phyloP scores from a whole-genome alignment of 2,113 vertebrate species.

The Hemiscyllium ocellatum region DNA sequence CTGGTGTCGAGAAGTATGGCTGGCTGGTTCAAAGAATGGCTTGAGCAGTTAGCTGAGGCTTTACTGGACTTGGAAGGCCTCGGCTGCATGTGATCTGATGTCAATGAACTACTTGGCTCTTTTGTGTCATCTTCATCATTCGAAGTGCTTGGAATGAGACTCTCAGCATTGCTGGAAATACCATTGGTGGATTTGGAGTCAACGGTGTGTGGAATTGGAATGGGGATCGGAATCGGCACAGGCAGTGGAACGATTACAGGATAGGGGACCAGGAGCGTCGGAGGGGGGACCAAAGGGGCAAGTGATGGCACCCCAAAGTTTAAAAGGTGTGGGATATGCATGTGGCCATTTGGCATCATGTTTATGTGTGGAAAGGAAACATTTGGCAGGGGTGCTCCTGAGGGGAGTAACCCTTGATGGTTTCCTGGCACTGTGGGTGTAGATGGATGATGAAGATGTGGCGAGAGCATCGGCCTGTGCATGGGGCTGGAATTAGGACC shows the following conservation, averaged over 20 bases:
- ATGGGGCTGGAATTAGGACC: conserved; percentile 86
- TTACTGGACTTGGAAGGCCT: conserved; percentile 64
- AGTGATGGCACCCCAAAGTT: conserved; percentile 94
- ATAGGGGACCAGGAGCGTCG: conserved; percentile 92
- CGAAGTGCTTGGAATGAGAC: conserved; percentile 68
- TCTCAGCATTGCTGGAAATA: conserved; percentile 73
- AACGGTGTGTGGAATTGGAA: conserved; percentile 78
- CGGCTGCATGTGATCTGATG: conserved; percentile 69
- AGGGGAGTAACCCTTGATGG: conserved; percentile 74
- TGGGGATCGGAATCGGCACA: conserved; percentile 91
- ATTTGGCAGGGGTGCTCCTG: conserved; percentile 73
- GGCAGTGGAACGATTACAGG: conserved; percentile 94
- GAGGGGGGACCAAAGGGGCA: conserved; percentile 89
- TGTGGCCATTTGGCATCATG: conserved; percentile 90
- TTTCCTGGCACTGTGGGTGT: conserved; percentile 76
- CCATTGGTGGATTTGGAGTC: conserved; percentile 78
- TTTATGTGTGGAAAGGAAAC: conserved; percentile 84
- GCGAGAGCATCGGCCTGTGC: conserved; percentile 87
- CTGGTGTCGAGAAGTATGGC: conserved; percentile 63
- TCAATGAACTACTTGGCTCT: conserved; percentile 62
- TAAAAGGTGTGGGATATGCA: conserved; percentile 88
- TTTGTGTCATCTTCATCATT: conserved; percentile 68
- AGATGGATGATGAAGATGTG: conserved; percentile 79
- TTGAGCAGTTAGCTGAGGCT: conserved; percentile 67
- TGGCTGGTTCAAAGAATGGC: conserved; percentile 70